Base-by-base conservation (phyloP, 2,888 invertebrate genomes). In the Macrophya alboannulata region DNA sequence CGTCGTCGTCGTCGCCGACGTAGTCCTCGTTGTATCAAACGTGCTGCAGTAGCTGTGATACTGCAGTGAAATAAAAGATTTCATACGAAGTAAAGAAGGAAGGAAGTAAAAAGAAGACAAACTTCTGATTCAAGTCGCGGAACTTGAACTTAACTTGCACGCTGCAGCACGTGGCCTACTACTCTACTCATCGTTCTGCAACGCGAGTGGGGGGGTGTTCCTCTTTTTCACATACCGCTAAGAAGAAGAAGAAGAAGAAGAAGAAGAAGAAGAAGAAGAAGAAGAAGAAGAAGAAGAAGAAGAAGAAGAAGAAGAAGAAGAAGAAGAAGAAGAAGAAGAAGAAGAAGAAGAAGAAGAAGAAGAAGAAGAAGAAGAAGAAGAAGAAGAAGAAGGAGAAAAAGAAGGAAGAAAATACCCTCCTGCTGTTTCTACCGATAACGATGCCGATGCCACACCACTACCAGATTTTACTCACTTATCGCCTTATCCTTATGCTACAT, bases 141-240 rank as follows among this genome's bases (percentile, higher is more conserved):
- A 91, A 91, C 89, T 92, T 92, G 88, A 90, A 90, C 91, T 92
- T 55, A 55, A 55, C 55, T 55, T 55, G 55, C 55, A 55, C 55
- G 55, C 6, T 55, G 55, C 59, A 59, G 62, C 92, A 92, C 91
- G 92, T 92, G 92, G 93, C 92, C 92, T 92, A 92, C 92, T 92
- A 93, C 92, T 92, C 92, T 91, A 92, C 91, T 92, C 68, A 82
- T 90, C 90, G 90, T 89, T 88, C 82, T 88, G 43, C 88, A 85
- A 62, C 43, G 9, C 81, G 43, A 59, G 43, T 40, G 62, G 85
- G 79, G 79, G 89, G 90, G 90, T 92, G 91, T 92, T 91, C 90
- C 91, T 62, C 59, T 91, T 92, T 91, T 91, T 90, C 89, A 89
- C 89, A 87, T 92, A 91, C 92, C 91, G 89, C 89, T 90, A 85